Base-by-base conservation (phyloP, 2,113 vertebrate species). In the Eurystomus gularis region DNA sequence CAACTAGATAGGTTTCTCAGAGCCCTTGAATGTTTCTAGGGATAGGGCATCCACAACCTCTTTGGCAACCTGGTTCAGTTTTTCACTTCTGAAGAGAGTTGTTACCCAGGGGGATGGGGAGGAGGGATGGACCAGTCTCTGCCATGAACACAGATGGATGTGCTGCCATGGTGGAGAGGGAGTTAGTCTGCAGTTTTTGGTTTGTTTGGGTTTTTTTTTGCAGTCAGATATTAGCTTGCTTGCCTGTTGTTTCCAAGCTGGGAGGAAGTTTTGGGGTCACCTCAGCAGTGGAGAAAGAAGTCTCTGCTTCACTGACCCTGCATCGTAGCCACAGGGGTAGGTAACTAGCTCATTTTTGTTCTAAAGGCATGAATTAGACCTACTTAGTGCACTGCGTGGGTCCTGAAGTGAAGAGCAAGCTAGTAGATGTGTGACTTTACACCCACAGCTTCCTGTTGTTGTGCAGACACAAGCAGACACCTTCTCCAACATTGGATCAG, bases 141-240 rank as follows among this genome's bases (percentile, higher is more conserved):
- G 18, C 40, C 12, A 23, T 1, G 6, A 46, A 54, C 13, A 25
- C 5, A 82, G 40, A 25, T 1, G 9, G 0, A 0, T 28, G 12
- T 35, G 35, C 26, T 66, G 28, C 26, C 17, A 11, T 31, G 13
- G 23, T 7, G 24, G 20, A 28, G 11, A n/a, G 29, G 18, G 7
- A 39, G 29, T 66, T 68, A 37, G 28, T 28, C 39, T 62, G 42
- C 31, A 61, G 3, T 17, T 68, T 66, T 39, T 9, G 6, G 3
- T 11, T 52, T 70, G 37, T 65, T 5, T 9, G 6, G 3, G 13
- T 52, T 70, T 42, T 65, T 5, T 52, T 70, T 42, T 65, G 5
- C 44, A 61, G 20, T 33, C 16, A 39, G 29, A 48, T 78, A 20
- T 54, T 29, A 52, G n/a, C 64, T 62, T 44, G 29, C 19, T 70